These are phyloP conservation scores for Zapus hudsonius DNA, from an alignment of 2,113 vertebrate genomes.

Conservation along the genomic window DNA sequence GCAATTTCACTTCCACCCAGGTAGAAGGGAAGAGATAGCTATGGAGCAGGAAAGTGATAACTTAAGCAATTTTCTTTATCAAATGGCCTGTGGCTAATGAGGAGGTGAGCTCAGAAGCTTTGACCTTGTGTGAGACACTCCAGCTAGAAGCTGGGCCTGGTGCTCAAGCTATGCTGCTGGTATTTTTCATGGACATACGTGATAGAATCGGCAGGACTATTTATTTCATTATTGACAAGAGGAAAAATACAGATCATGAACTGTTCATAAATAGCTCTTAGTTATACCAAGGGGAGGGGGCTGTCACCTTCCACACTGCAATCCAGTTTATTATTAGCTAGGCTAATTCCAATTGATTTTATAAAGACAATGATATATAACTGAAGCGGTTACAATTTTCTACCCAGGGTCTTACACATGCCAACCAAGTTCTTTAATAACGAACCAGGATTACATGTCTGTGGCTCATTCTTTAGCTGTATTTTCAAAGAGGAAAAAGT, in stretches of 20 bases:
- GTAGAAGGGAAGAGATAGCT: neutral
- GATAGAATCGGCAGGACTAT: neutral
- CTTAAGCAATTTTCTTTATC: neutral
- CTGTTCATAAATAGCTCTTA: neutral
- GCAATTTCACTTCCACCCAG: neutral
- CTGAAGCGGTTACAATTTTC: neutral
- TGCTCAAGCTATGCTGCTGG: neutral
- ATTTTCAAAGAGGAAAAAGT: constrained; percentile 1
- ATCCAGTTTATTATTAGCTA: neutral
- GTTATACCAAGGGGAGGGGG: neutral
- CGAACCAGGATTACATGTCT: neutral
- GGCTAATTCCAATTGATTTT: constrained; percentile 21
- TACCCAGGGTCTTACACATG: too few relatives aligned
- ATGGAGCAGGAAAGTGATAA: neutral
- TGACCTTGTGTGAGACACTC: neutral
- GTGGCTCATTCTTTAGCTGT: neutral
- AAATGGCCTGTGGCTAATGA: neutral
- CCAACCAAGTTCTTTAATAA: constrained; percentile 31
- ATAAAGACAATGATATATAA: neutral
- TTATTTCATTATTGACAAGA: neutral
- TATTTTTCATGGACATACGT: constrained; percentile 2
- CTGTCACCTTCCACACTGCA: neutral
- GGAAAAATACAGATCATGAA: neutral
- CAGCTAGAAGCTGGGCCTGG: neutral
- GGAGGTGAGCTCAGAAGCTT: neutral